A percentile compares a stretch with the other conserved stretches of the same genome.
Evolutionary conservation across 2,113 vertebrate species (phyloP).

Genomic region (Apodemus sylvaticus): DNA sequence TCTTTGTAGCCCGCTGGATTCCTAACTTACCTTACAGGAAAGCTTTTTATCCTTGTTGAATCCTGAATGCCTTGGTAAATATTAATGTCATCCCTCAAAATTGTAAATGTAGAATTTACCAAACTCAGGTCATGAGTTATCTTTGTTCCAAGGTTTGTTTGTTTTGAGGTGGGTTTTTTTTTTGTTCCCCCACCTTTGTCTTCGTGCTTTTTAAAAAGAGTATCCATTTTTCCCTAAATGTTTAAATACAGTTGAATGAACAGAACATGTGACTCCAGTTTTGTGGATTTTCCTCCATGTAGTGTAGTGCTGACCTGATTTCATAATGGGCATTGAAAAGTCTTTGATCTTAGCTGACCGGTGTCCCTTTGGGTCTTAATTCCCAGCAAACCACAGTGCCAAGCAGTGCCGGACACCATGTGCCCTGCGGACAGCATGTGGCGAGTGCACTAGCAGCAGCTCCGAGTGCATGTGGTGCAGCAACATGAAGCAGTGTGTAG

Average conservation of each 20-base stretch:
- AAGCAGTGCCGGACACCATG: slow-evolving; percentile 97
- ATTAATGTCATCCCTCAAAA: background rate
- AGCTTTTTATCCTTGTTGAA: slow-evolving; percentile 2
- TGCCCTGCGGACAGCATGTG: slow-evolving; percentile 90
- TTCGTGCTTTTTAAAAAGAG: slow-evolving; percentile 9
- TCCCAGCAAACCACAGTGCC: slow-evolving; percentile 95
- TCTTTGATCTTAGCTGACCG: background rate
- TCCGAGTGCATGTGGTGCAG: slow-evolving; percentile 99
- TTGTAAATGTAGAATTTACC: background rate
- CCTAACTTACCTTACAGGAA: background rate
- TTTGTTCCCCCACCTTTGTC: background rate
- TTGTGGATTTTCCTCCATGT: background rate
- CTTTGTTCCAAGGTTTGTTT: background rate
- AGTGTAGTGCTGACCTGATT: slow-evolving; percentile 17
- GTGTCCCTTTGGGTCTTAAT: slow-evolving; percentile 51
- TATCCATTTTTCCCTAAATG: background rate
- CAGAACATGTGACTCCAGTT: background rate
- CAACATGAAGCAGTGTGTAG: slow-evolving; percentile 99
- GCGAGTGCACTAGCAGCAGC: slow-evolving; percentile 96
- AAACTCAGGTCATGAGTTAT: background rate
- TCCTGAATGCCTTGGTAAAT: slow-evolving; percentile 1
- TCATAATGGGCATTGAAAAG: background rate
- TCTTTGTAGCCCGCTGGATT: background rate
- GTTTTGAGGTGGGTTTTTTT: background rate
- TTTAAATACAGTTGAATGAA: background rate